A percentile compares a stretch with the other conserved stretches of the same genome.
Evolutionary conservation across 1,140 invertebrate species (phyloP).

Genomic region (Chelonus insularis): DNA sequence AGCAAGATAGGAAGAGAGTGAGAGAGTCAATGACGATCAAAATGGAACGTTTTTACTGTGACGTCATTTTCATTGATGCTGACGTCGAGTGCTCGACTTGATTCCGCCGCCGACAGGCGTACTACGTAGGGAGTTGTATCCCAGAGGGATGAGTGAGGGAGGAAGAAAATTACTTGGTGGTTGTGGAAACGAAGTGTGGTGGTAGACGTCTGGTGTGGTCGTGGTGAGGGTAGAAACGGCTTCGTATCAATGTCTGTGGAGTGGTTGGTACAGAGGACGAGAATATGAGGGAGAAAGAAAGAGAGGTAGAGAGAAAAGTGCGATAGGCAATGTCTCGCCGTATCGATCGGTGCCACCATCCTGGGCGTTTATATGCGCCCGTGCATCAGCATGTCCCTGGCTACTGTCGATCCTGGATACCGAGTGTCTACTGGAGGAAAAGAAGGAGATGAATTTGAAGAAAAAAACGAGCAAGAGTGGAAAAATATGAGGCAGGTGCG

Average conservation of each 20-base stretch:
- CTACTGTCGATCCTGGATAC: constrained; percentile 19
- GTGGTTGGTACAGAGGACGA: background rate
- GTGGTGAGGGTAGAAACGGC: constrained; percentile 1
- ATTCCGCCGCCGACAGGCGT: constrained; percentile 34
- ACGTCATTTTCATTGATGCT: constrained; percentile 62
- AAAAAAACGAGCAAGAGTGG: background rate
- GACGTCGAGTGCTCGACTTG: constrained; percentile 37
- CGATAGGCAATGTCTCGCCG: constrained; percentile 60
- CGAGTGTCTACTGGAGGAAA: background rate
- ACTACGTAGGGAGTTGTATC: constrained; percentile 34
- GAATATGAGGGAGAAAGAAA: constrained; percentile 6
- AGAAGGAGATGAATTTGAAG: constrained; percentile 3
- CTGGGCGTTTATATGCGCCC: constrained; percentile 1
- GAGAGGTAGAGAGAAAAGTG: constrained; percentile 39
- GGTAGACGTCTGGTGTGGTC: constrained; percentile 7
- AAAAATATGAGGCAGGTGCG: background rate
- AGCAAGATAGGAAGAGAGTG: constrained; percentile 27
- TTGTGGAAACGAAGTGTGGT: background rate
- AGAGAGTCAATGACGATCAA: constrained; percentile 27
- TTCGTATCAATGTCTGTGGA: constrained; percentile 7
- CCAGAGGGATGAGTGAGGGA: constrained; percentile 26
- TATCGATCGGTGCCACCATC: constrained; percentile 49
- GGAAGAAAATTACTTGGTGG: constrained; percentile 21
- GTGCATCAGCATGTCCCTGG: constrained; percentile 19
- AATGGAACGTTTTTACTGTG: constrained; percentile 54